These are phyloP conservation scores for Cheilosia vernalis DNA, from an alignment of 2,888 invertebrate genomes.

Conservation along the genomic window DNA sequence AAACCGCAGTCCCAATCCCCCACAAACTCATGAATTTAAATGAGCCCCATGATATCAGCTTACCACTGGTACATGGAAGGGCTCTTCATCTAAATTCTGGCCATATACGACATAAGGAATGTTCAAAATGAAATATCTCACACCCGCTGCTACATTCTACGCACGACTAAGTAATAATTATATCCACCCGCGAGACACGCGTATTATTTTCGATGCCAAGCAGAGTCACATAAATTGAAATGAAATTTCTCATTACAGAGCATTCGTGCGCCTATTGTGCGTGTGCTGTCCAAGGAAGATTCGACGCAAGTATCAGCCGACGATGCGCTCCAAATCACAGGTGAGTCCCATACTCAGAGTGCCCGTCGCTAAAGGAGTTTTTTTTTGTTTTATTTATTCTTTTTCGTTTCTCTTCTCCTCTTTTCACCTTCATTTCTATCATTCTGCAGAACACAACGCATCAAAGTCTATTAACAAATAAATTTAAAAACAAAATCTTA, in stretches of 20 bases:
- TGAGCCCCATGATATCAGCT: not conserved
- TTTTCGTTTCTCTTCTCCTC: not conserved
- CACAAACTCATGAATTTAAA: slow-evolving; percentile 31
- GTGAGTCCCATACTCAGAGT: slow-evolving; percentile 84
- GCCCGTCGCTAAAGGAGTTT: too few relatives aligned
- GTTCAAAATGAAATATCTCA: not conserved
- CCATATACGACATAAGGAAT: slow-evolving; percentile 18
- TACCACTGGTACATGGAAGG: not conserved
- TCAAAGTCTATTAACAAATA: slow-evolving; percentile 67
- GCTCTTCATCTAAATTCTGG: not conserved
- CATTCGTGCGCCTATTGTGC: slow-evolving; percentile 95
- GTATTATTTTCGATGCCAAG: not conserved
- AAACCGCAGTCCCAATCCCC: not conserved
- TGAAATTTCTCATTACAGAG: slow-evolving; percentile 87
- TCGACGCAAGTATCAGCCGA: slow-evolving; percentile 91
- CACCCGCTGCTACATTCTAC: slow-evolving; percentile 17
- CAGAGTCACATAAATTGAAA: not conserved
- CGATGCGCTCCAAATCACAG: slow-evolving; percentile 94
- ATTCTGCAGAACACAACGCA: slow-evolving; percentile 46
- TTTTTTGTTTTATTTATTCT: too few relatives aligned
- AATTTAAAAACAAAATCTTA: slow-evolving; percentile 41
- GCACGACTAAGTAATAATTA: slow-evolving; percentile 13
- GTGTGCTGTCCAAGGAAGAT: slow-evolving; percentile 93
- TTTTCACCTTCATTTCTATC: slow-evolving; percentile 8
- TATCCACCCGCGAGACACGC: not conserved